phyloP scores from a whole-genome alignment of 2,113 vertebrate genomes.

The Gallinago media region DNA sequence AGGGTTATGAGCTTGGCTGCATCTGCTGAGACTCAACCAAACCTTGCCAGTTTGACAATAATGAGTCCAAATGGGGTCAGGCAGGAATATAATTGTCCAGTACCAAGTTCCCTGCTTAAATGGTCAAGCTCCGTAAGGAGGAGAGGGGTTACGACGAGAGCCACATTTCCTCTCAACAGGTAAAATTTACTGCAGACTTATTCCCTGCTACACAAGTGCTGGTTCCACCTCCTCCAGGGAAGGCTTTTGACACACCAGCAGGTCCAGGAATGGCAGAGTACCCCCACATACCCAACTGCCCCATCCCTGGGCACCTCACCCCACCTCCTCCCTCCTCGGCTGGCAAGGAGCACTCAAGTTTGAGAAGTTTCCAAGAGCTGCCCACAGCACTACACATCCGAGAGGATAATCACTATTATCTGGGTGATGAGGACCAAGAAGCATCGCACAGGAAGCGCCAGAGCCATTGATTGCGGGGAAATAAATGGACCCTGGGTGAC shows the following conservation, averaged over 20 bases:
- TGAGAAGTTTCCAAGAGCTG: not conserved
- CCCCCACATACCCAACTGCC: rapidly evolving
- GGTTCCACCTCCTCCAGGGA: not conserved
- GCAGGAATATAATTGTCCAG: not conserved
- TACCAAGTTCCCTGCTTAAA: not conserved
- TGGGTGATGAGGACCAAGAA: rapidly evolving
- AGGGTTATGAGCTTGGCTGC: not conserved
- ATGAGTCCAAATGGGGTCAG: not conserved
- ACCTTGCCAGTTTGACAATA: not conserved
- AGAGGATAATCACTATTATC: not conserved
- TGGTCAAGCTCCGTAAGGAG: rapidly evolving
- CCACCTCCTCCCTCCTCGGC: not conserved
- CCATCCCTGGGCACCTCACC: not conserved
- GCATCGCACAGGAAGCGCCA: not conserved
- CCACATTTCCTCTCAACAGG: not conserved
- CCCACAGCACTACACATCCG: not conserved
- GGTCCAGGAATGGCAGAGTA: not conserved
- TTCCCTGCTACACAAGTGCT: rapidly evolving
- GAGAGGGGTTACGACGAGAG: not conserved
- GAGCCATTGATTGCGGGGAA: not conserved
- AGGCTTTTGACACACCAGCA: not conserved
- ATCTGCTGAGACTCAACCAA: not conserved
- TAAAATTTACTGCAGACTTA: not conserved
- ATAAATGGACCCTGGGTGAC: not conserved
- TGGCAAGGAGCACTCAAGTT: not conserved